Percentiles rank a stretch among this genome's conserved stretches.
These are phyloP conservation scores for Drosophila micromelanica DNA, from an alignment of 1,140 invertebrate species.

Conservation along the genomic window DNA sequence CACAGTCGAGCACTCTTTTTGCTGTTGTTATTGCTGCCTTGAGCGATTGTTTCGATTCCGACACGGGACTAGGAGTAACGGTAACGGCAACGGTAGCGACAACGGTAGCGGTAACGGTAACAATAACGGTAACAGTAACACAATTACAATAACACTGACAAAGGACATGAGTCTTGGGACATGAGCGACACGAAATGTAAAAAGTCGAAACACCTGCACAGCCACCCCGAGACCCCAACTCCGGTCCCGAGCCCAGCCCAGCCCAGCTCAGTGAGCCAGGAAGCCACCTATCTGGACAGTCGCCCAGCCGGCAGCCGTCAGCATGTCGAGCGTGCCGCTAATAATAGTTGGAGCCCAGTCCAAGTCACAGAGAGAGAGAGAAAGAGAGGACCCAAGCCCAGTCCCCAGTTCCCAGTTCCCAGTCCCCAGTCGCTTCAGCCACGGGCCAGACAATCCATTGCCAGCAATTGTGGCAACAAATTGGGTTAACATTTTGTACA, in stretches of 20 bases:
- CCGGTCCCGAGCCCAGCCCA: not conserved
- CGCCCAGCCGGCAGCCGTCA: constrained; percentile 47
- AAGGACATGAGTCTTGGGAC: constrained; percentile 41
- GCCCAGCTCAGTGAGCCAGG: not conserved
- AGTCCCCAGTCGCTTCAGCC: constrained; percentile 4
- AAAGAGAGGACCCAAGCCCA: too few species aligned
- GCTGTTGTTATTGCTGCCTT: constrained; percentile 11
- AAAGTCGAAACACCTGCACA: constrained; percentile 45
- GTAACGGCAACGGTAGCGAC: not conserved
- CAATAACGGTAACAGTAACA: constrained; percentile 10
- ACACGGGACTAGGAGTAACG: not conserved
- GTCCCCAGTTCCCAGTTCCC: constrained; percentile 6
- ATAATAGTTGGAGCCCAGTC: constrained; percentile 61
- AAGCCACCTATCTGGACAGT: too few species aligned
- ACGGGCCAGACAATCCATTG: constrained; percentile 15
- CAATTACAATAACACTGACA: constrained; percentile 21
- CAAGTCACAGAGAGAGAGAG: constrained; percentile 1
- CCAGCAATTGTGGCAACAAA: constrained; percentile 44
- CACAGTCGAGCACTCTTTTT: not conserved
- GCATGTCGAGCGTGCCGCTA: constrained; percentile 75
- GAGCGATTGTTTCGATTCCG: constrained; percentile 9
- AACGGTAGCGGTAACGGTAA: constrained; percentile 3
- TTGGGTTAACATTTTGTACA: constrained; percentile 35
- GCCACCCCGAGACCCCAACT: not conserved
- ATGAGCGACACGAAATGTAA: constrained; percentile 42